Evolutionary conservation across 2,797 vertebrate species (phyloP).

Genomic region (Tympanoctomys barrerae): DNA sequence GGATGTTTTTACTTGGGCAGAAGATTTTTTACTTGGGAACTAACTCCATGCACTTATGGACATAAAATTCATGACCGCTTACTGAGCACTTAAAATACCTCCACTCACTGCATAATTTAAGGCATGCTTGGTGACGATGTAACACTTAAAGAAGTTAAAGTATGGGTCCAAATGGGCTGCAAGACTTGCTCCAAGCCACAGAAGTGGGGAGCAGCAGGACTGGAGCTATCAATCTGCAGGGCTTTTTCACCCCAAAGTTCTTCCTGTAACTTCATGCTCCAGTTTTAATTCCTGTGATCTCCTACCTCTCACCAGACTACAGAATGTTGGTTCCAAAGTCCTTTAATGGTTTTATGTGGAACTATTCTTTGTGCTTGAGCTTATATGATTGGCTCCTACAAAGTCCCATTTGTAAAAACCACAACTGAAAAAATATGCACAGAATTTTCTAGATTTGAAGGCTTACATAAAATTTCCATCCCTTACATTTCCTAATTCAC

Average conservation of each 20-base stretch:
- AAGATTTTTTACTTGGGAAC: not conserved
- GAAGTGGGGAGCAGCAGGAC: not conserved
- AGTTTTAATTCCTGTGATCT: not conserved
- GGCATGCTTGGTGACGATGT: not conserved
- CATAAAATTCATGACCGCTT: not conserved
- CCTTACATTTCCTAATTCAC: not conserved
- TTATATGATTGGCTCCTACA: not conserved
- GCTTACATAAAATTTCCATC: not conserved
- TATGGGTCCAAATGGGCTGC: not conserved
- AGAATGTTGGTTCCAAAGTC: not conserved
- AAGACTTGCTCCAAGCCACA: not conserved
- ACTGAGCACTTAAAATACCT: not conserved
- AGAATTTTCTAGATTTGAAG: not conserved
- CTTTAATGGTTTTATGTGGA: not conserved
- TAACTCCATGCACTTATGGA: not conserved
- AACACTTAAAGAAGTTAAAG: not conserved
- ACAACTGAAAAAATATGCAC: not conserved
- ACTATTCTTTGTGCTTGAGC: not conserved
- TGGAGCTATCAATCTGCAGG: not conserved
- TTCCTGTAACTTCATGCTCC: not conserved
- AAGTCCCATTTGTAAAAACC: slow-evolving; percentile 30
- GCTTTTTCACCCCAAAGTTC: not conserved
- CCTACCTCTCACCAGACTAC: not conserved
- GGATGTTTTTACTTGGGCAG: not conserved
- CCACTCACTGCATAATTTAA: not conserved